Conservation (phyloP, 1,140 invertebrate genomes). For the Semibalanus balanoides region DNA sequence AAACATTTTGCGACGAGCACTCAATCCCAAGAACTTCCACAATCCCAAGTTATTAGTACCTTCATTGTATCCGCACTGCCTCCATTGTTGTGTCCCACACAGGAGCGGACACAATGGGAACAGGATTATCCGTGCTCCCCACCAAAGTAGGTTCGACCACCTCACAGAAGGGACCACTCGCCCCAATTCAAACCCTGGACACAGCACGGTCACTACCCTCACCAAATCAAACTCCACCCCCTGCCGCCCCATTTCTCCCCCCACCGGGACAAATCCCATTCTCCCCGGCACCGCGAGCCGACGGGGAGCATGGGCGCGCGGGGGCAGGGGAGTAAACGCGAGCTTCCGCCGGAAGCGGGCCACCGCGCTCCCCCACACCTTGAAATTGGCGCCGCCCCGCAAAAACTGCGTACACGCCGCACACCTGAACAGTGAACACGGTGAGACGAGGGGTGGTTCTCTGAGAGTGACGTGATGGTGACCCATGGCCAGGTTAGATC, state of each 20-base stretch:
- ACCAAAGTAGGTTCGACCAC: not conserved
- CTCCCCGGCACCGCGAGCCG: no score
- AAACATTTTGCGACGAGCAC: not conserved
- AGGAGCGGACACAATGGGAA: not conserved
- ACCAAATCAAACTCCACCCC: not conserved
- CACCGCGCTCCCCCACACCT: not conserved
- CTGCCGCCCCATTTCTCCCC: not conserved
- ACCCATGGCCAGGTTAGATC: no score
- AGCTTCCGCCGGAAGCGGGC: not conserved
- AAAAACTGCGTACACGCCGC: not conserved
- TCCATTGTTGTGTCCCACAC: not conserved
- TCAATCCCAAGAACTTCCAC: not conserved
- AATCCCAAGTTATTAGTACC: not conserved
- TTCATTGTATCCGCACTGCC: not conserved
- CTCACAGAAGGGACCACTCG: not conserved
- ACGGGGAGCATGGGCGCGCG: no score
- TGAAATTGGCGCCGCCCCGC: conserved; percentile 2
- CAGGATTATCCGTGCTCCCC: not conserved
- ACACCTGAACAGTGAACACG: not conserved
- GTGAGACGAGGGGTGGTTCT: no score
- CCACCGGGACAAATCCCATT: no score
- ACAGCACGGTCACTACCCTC: no score
- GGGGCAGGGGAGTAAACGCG: not conserved
- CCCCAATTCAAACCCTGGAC: no score
- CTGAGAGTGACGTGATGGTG: no score